Conservation (phyloP, 2,113 vertebrate genomes). For the Neolamprologus toae region DNA sequence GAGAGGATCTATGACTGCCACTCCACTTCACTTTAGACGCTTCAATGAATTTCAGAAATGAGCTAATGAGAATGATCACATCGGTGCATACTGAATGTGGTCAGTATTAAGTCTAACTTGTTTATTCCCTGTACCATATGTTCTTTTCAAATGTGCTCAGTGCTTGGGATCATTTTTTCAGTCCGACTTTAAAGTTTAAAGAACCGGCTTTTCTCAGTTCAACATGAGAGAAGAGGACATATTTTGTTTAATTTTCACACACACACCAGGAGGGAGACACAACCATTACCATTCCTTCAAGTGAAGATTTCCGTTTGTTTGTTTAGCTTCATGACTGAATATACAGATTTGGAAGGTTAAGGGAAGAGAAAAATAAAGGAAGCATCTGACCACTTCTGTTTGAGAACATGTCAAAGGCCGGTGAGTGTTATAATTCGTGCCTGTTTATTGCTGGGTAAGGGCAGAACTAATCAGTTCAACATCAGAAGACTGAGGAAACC, state of each 20-base stretch:
- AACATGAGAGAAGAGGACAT: background rate
- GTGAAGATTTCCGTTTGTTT: background rate
- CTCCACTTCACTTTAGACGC: background rate
- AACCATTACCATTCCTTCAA: background rate
- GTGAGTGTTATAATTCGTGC: background rate
- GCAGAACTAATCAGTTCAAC: background rate
- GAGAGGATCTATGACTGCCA: background rate
- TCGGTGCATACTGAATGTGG: background rate
- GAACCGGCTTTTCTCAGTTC: background rate
- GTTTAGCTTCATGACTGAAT: background rate
- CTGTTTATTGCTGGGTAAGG: background rate
- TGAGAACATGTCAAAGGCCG: background rate
- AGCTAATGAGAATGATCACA: background rate
- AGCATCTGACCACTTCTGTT: background rate
- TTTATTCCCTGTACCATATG: background rate
- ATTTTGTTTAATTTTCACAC: background rate
- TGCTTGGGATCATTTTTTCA: background rate
- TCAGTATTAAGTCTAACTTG: background rate
- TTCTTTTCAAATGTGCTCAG: background rate
- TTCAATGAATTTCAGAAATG: conserved; percentile 3
- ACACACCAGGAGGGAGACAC: background rate
- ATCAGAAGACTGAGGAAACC: background rate
- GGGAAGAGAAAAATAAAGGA: background rate
- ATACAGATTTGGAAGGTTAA: background rate
- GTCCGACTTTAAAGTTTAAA: background rate